These are phyloP conservation scores for Euclidia mi DNA, from an alignment of 2,888 invertebrate genomes.

Conservation along the genomic window DNA sequence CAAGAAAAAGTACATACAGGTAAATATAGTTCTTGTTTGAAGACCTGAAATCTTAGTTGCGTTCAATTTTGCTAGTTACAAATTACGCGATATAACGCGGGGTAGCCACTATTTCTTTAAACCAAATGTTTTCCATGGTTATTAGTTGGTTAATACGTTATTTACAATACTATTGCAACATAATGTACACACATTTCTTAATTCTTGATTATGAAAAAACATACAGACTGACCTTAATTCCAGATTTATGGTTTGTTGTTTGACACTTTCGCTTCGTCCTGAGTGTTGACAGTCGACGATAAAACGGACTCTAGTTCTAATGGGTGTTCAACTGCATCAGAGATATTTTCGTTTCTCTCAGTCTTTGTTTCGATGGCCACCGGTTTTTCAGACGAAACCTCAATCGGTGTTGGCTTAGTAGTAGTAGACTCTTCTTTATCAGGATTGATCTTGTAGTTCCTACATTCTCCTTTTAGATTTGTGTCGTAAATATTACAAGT, in stretches of 20 bases:
- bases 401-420: constrained; percentile 51
- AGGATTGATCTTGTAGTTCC: constrained; percentile 70
- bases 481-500: constrained; percentile 87
- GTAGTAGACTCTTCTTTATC: constrained; percentile 63
- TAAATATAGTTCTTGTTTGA: too few relatives aligned
- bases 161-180: background rate
- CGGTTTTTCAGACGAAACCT: background rate
- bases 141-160: too few relatives aligned
- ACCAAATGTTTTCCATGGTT: too few relatives aligned
- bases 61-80: too few relatives aligned
- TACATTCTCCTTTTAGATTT: constrained; percentile 81
- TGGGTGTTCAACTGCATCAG: constrained; percentile 66
- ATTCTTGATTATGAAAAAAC: background rate
- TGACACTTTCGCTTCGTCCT: constrained; percentile 33
- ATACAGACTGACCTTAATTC: constrained; percentile 58
- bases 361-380: constrained; percentile 9
- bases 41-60: too few relatives aligned
- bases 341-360: constrained; percentile 38
- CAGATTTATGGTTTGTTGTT: too few relatives aligned
- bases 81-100: too few relatives aligned
- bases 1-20: too few relatives aligned
- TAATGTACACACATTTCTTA: background rate
- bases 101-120: too few relatives aligned
- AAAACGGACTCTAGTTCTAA: constrained; percentile 76
- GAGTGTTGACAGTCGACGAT: constrained; percentile 72